phyloP scores from a whole-genome alignment of 2,113 vertebrate species.

The Helogale parvula region DNA sequence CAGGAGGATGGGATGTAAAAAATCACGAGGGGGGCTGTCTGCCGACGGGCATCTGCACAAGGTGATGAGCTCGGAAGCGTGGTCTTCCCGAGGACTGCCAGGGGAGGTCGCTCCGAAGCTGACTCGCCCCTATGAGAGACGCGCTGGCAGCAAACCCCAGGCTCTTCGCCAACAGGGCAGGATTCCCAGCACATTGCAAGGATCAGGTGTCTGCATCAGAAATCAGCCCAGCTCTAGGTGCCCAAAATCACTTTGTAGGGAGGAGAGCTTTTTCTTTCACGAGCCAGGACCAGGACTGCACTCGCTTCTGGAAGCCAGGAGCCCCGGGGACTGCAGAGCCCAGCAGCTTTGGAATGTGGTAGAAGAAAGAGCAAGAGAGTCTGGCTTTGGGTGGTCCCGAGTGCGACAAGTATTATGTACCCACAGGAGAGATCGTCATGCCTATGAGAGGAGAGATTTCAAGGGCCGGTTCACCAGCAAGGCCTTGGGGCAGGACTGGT shows the following conservation, averaged over 20 bases:
- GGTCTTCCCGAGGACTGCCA: fast-evolving
- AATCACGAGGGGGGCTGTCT: neutral
- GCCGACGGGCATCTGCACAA: neutral
- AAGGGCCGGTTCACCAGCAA: neutral
- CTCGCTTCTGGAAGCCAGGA: neutral
- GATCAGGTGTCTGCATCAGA: neutral
- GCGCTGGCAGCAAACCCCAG: neutral
- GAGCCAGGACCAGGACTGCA: too few relatives aligned
- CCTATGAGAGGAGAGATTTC: neutral
- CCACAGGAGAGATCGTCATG: neutral
- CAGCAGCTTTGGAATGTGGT: neutral
- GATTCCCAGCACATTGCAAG: neutral
- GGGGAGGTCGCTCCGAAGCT: neutral
- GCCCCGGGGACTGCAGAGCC: neutral
- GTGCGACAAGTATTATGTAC: fast-evolving
- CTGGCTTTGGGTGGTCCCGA: too few relatives aligned
- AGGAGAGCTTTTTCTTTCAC: neutral
- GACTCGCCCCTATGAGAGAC: fast-evolving
- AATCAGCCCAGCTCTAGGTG: neutral
- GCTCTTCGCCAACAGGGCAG: neutral
- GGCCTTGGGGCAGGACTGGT: too few relatives aligned
- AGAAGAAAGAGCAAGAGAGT: neutral
- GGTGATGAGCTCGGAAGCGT: fast-evolving
- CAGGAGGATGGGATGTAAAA: neutral
- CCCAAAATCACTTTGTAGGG: neutral